Percentiles rank a stretch among this genome's conserved stretches.
These are phyloP conservation scores for Papilio protenor DNA, from an alignment of 2,888 invertebrate species.

Conservation along the genomic window DNA sequence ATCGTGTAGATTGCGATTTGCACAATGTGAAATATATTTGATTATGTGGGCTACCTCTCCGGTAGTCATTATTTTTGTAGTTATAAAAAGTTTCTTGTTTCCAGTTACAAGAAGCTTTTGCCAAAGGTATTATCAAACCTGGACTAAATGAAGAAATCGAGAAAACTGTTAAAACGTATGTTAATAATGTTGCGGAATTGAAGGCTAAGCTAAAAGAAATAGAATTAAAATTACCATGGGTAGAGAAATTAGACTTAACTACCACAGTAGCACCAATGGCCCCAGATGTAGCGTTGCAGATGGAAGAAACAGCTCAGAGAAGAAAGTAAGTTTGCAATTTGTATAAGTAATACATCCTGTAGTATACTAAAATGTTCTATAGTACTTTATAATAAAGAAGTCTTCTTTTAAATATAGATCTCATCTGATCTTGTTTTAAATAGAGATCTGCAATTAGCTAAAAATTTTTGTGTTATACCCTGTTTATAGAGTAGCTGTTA, in stretches of 20 bases:
- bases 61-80: background rate
- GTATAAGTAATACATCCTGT: background rate
- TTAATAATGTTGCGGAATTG: conserved; percentile 90
- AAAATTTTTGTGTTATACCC: no score
- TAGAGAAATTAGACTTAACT: conserved; percentile 92
- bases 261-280: conserved; percentile 92
- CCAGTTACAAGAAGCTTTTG: conserved; percentile 95
- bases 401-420: no score
- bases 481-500: no score
- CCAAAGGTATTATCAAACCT: conserved; percentile 92
- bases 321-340: conserved; percentile 73
- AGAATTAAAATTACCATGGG: conserved; percentile 90
- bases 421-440: no score
- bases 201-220: conserved; percentile 89
- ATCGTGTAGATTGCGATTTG: background rate
- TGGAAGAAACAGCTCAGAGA: conserved; percentile 90
- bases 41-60: background rate
- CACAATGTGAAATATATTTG: background rate
- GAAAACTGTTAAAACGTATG: conserved; percentile 81
- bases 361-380: no score
- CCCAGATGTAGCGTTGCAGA: conserved; percentile 91
- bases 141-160: conserved; percentile 90
- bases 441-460: no score
- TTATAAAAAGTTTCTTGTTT: conserved; percentile 49
- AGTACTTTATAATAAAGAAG: no score